Evolutionary conservation across 1,140 invertebrate genomes (phyloP).

Genomic region (Araneus ventricosus): DNA sequence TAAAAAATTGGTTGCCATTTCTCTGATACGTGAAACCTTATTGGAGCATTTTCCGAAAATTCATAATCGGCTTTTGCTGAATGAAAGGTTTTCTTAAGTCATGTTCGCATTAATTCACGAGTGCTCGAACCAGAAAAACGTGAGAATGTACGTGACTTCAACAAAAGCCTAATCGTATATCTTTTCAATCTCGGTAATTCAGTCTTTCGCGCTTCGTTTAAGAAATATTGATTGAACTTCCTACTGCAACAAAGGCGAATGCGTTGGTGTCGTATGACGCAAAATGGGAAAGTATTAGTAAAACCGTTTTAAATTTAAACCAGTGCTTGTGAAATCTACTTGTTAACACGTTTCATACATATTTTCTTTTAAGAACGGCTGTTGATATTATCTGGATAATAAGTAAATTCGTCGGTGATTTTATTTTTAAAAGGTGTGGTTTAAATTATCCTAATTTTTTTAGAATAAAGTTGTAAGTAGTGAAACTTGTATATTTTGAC

Average conservation of each 20-base stretch:
- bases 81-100: neutral
- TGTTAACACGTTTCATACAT: no score
- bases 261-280: neutral
- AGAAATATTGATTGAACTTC: neutral
- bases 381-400: no score
- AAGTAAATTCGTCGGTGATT: no score
- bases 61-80: neutral
- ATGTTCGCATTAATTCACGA: neutral
- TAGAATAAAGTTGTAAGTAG: no score
- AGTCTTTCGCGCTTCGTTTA: neutral
- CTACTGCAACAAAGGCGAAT: neutral
- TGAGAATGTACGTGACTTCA: neutral
- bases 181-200: neutral
- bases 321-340: no score
- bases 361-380: no score
- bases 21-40: neutral
- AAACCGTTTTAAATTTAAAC: neutral
- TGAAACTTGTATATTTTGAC: no score
- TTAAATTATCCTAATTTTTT: no score
- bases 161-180: neutral
- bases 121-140: neutral
- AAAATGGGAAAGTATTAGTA: neutral
- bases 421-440: no score
- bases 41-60: neutral
- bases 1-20: no score